Evolutionary conservation across 2,797 vertebrate genomes (phyloP).

Genomic region (Diplodus sargus): DNA sequence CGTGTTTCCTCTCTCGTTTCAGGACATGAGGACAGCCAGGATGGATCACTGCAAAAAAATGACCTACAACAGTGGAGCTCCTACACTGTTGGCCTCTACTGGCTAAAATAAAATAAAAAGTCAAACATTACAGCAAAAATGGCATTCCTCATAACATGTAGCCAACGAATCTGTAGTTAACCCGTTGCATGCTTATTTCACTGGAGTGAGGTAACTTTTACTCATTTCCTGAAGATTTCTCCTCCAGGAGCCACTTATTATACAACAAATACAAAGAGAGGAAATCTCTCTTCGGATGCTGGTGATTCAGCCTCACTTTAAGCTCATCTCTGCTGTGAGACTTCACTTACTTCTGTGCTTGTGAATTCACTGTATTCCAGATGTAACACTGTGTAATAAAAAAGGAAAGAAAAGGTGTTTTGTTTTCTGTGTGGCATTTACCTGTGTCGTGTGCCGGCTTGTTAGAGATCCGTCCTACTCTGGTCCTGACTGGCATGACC

Average conservation of each 20-base stretch:
- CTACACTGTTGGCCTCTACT: slow-evolving; percentile 70
- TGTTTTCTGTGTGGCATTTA: background rate
- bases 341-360: background rate
- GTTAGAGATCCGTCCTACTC: background rate
- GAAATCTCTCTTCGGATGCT: background rate
- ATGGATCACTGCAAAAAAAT: slow-evolving; percentile 72
- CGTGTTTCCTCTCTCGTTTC: slow-evolving; percentile 45
- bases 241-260: background rate
- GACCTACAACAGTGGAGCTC: slow-evolving; percentile 79
- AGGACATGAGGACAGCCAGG: slow-evolving; percentile 72
- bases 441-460: background rate
- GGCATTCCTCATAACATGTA: background rate
- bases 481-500: no score
- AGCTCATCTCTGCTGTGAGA: background rate
- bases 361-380: background rate
- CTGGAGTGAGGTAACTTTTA: background rate
- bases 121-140: background rate
- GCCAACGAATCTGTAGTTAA: slow-evolving; percentile 2
- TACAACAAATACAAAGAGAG: background rate
- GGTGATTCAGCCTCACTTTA: background rate
- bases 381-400: background rate
- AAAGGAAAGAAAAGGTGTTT: background rate
- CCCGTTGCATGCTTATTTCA: slow-evolving; percentile 5
- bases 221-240: background rate
- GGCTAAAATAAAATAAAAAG: slow-evolving; percentile 1